These are phyloP conservation scores for Zophobas atratus DNA, from an alignment of 1,140 invertebrate genomes.

Conservation along the genomic window DNA sequence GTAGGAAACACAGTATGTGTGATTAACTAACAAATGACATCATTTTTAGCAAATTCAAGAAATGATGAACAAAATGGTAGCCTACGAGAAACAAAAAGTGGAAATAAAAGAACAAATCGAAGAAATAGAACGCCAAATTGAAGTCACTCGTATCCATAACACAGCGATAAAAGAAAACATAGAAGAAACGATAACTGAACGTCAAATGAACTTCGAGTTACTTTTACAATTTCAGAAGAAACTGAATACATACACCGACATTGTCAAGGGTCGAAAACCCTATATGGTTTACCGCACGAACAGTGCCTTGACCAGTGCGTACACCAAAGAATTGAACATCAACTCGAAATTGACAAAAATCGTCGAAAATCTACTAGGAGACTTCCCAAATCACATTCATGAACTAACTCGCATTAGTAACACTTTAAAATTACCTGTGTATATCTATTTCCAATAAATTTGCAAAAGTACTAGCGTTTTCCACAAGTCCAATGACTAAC, in stretches of 20 bases:
- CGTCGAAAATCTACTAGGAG: constrained; percentile 70
- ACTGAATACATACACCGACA: constrained; percentile 70
- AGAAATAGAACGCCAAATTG: constrained; percentile 55
- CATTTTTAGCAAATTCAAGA: constrained; percentile 53
- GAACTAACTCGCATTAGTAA: constrained; percentile 71
- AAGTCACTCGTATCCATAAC: constrained; percentile 43
- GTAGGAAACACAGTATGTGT: background rate
- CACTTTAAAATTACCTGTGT: constrained; percentile 66
- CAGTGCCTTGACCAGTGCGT: constrained; percentile 67
- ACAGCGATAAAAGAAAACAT: constrained; percentile 61
- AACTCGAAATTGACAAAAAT: constrained; percentile 71
- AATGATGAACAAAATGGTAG: constrained; percentile 46
- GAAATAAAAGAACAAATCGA: constrained; percentile 62
- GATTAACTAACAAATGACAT: background rate
- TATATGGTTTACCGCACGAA: constrained; percentile 70
- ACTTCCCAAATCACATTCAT: constrained; percentile 73
- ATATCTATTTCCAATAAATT: constrained; percentile 22
- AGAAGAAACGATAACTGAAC: constrained; percentile 69
- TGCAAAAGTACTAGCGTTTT: background rate
- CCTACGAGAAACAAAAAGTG: constrained; percentile 64
- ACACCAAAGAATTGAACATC: constrained; percentile 69
- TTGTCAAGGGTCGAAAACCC: constrained; percentile 69
- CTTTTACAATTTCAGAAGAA: constrained; percentile 75
- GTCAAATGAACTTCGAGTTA: constrained; percentile 73
- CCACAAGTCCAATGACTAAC: background rate